Evolutionary conservation across 2,888 invertebrate genomes (phyloP), one percentile per base, ranked within the genome.

Genomic region (Amiota mariae): DNA sequence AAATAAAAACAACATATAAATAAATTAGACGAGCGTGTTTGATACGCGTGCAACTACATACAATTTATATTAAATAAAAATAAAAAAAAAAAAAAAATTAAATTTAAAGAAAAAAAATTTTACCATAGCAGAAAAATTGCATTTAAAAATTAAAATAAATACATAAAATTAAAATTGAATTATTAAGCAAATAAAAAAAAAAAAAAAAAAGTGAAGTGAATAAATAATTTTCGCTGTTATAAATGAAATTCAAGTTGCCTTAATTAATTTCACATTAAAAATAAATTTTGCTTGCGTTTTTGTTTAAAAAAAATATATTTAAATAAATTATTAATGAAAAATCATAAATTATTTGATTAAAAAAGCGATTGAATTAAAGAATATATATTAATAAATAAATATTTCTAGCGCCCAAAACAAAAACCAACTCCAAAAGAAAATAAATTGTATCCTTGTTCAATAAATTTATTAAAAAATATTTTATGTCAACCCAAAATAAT

Each of bases 211-310:
- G 6, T 36, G 6, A 36, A 36, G 36, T 64, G 72, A 76, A 74
- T 11, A 73, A 56, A 70, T 57, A 76, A 76, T 77, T 77, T 63
- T 63, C 63, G 51, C 67, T 54, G 54, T 54, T 54, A 68, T 54
- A 54, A 68, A 68, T 54, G 81, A 84, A 86, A 84, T 85, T 85
- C 83, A 85, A 84, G 83, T 84, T 84, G 84, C 86, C 84, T 86
- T 84, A 84, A 85, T 85, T 84, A 24, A 18, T 49, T 47, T 36
- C 36, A 36, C 36, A 2, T 56, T 70, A 51, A n/a, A 56, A 20
- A 56, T 15, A 63, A 51, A 20, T 54, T 68, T 68, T 54, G 67
- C 67, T 68, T 68, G 67, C 24, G 67, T 54, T 84, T 85, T 85
- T 77, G 86, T 84, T 82, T 78, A 36, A 74, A 49, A 61, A 73